A percentile compares a stretch with the other conserved stretches of the same genome.
Conservation (phyloP, 2,888 invertebrate species). For the Adelognathus sp. region DNA sequence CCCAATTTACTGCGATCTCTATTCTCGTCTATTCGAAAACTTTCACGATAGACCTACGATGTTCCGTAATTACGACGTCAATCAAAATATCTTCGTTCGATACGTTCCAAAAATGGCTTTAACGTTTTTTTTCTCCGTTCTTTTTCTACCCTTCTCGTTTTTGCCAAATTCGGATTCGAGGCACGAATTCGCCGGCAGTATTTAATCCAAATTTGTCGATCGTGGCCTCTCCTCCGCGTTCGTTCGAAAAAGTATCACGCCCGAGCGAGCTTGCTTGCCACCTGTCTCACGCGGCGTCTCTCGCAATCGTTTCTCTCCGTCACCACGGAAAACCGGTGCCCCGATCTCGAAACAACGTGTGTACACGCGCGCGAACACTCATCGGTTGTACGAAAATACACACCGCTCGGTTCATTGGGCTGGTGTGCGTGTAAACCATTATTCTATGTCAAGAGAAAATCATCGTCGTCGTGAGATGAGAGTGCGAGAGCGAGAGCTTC, state of each 20-base stretch:
- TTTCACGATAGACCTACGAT: background rate
- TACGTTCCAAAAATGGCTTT: background rate
- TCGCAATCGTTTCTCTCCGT: conserved; percentile 18
- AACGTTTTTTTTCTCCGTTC: conserved; percentile 6
- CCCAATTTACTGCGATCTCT: no score
- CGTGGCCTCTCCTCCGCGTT: conserved; percentile 14
- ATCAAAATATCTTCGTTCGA: background rate
- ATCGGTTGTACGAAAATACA: background rate
- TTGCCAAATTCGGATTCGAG: conserved; percentile 32
- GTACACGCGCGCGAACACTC: background rate
- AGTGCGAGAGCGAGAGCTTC: background rate
- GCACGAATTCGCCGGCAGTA: background rate
- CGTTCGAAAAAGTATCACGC: conserved; percentile 27
- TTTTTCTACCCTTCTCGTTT: conserved; percentile 1
- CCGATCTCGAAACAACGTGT: conserved; percentile 10
- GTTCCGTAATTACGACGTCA: background rate
- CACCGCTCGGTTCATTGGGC: background rate
- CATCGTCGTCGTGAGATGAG: background rate
- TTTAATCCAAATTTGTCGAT: conserved; percentile 17
- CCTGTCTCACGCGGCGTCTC: conserved; percentile 18
- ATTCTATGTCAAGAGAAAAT: conserved; percentile 28
- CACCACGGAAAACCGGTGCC: conserved; percentile 22
- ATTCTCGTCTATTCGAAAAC: background rate
- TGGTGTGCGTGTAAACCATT: background rate
- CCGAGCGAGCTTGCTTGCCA: conserved; percentile 8